phyloP scores from a whole-genome alignment of 2,888 invertebrate genomes.

The Elysia crispata region DNA sequence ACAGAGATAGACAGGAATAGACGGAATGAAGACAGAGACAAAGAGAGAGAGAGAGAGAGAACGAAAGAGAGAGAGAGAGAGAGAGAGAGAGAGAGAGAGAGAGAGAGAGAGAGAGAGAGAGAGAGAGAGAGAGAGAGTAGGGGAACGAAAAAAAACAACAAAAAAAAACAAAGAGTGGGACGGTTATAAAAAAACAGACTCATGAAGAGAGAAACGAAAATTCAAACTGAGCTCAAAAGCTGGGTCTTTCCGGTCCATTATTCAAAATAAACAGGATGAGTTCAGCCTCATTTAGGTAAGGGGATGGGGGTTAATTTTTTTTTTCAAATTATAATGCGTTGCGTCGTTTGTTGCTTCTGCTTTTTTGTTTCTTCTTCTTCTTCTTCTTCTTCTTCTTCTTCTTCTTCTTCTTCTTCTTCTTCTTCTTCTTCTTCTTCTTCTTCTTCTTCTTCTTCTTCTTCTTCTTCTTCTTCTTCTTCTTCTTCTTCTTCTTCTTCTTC shows the following conservation, averaged over 20 bases:
- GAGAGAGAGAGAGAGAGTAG: no score
- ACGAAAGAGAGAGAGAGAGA: no score
- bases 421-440: constrained; percentile 25
- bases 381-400: neutral
- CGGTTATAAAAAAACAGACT: neutral
- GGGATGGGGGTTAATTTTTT: no score
- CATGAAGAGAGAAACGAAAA: neutral
- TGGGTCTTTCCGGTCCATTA: no score
- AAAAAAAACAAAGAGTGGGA: neutral
- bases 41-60: no score
- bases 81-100: constrained; percentile 9
- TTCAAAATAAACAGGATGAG: no score
- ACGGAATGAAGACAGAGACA: no score
- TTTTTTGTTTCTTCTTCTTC: neutral
- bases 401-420: neutral
- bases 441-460: constrained; percentile 25
- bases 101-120: constrained; percentile 9
- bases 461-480: constrained; percentile 18
- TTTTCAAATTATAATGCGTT: no score
- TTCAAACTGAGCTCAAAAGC: no score
- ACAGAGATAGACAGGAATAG: no score
- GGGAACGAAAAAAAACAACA: neutral
- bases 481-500: constrained; percentile 28
- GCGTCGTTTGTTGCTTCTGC: neutral
- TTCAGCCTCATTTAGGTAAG: no score